Base-by-base conservation (phyloP, 1,140 invertebrate species). In the Papilio dardanus region DNA sequence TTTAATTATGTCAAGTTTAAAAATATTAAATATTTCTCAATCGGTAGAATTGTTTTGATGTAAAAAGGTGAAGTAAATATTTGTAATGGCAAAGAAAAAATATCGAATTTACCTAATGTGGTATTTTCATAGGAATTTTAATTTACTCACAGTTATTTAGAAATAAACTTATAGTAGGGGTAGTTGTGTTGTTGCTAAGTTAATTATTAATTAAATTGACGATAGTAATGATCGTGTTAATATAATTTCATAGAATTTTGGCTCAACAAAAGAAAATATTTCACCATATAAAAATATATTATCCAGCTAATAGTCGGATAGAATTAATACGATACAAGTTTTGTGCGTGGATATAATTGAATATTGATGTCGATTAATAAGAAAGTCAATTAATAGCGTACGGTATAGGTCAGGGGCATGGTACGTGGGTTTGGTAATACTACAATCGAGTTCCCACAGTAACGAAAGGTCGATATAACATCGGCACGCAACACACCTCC, bases 391-490 rank as follows among this genome's bases (percentile, higher is more conserved):
- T 69, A 69, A 40, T 42, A 69, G 33, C 7, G 6, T 71, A 50
- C 37, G 28, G 24, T 71, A 42, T 69, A 71, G 69, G 42, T 71
- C 69, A 71, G 24, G 69, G 69, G 1, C 69, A 71, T 50, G 21
- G 14, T 0, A 21, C 24, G 54, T 62, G 24, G 54, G 33, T 40
- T 12, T 37, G 35, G 35, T 37, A 37, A 37, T 3, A 37, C 35
- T 37, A 37, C 35, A 37, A 37, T 37, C 10, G 35, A 37, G 35
- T 37, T 37, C 35, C 35, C 10, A 37, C 35, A 12, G 35, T 37
- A 37, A 37, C 35, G 35, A 37, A 37, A 37, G 35, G 35, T 37
- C 35, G 35, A 37, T 37, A 37, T 37, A 37, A 37, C 1, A 37
- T 37, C 8, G 10, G 35, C 35, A 37, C 35, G 35, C 35, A 37